Conservation (phyloP, 1,140 invertebrate species). For the Eriocheir sinensis region DNA sequence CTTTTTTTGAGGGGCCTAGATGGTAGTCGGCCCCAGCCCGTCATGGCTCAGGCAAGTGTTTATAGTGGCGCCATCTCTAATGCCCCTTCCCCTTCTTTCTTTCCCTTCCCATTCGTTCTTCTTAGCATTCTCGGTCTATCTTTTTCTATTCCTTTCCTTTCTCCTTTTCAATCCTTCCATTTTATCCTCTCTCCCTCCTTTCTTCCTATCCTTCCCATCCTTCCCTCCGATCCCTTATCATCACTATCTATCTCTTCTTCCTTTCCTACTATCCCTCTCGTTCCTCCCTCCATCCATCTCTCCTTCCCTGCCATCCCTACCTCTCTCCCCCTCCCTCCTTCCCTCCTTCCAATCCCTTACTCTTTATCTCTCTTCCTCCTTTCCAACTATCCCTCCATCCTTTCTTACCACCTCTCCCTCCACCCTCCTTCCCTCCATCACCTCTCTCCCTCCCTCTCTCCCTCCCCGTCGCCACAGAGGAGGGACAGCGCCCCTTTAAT, state of each 20-base stretch:
- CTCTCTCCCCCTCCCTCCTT: background rate
- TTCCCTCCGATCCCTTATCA: too few relatives aligned
- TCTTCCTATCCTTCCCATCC: too few relatives aligned
- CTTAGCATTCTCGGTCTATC: too few relatives aligned
- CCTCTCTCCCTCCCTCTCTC: slow-evolving; percentile 7
- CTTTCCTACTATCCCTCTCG: background rate
- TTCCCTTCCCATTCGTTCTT: too few relatives aligned
- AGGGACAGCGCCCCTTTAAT: background rate
- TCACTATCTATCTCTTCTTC: too few relatives aligned
- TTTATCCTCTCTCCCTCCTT: background rate
- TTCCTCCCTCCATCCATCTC: background rate
- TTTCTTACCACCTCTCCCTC: background rate
- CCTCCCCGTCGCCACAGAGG: background rate
- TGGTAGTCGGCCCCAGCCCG: too few relatives aligned
- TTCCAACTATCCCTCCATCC: background rate
- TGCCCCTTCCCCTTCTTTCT: background rate
- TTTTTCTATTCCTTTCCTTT: background rate
- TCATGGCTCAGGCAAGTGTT: too few relatives aligned
- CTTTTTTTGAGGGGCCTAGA: too few relatives aligned
- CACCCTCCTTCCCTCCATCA: background rate
- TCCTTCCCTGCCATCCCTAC: too few relatives aligned
- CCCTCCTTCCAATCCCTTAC: background rate
- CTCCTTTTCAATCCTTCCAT: background rate
- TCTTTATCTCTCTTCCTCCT: background rate
- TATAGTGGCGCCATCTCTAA: too few relatives aligned